These are phyloP conservation scores for Platichthys stellatus DNA, from an alignment of 2,113 vertebrate genomes.

Conservation along the genomic window DNA sequence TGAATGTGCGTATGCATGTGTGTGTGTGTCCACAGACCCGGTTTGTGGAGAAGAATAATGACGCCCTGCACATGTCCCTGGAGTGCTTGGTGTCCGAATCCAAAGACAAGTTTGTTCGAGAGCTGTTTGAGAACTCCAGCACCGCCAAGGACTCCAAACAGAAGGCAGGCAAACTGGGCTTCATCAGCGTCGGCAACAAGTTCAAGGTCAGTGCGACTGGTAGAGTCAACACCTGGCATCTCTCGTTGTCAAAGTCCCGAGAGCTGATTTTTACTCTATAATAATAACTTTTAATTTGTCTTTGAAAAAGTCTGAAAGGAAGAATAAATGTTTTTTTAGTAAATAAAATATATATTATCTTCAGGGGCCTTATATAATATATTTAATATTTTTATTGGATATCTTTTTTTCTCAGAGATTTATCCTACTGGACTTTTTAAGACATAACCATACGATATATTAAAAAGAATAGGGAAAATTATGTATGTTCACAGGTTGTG, in stretches of 20 bases:
- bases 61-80: slow-evolving; percentile 98
- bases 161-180: slow-evolving; percentile 96
- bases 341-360: too few species aligned
- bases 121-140: slow-evolving; percentile 93
- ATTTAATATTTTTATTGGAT: too few species aligned
- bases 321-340: too few species aligned
- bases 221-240: neutral
- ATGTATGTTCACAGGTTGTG: too few species aligned
- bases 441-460: too few species aligned
- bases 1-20: slow-evolving; percentile 25
- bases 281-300: neutral
- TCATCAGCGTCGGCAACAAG: slow-evolving; percentile 99
- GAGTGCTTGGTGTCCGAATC: slow-evolving; percentile 96
- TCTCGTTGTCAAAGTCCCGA: neutral
- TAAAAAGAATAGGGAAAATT: too few species aligned
- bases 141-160: slow-evolving; percentile 94
- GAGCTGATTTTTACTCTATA: neutral
- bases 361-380: too few species aligned
- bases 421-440: too few species aligned
- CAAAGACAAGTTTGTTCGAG: slow-evolving; percentile 94
- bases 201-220: slow-evolving; percentile 89
- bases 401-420: neutral
- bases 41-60: slow-evolving; percentile 99
- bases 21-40: slow-evolving; percentile 84
- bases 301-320: too few species aligned